A percentile compares a stretch with the other conserved stretches of the same genome.
Conservation (phyloP, 1,140 invertebrate genomes). For the Venustaconcha ellipsiformis region DNA sequence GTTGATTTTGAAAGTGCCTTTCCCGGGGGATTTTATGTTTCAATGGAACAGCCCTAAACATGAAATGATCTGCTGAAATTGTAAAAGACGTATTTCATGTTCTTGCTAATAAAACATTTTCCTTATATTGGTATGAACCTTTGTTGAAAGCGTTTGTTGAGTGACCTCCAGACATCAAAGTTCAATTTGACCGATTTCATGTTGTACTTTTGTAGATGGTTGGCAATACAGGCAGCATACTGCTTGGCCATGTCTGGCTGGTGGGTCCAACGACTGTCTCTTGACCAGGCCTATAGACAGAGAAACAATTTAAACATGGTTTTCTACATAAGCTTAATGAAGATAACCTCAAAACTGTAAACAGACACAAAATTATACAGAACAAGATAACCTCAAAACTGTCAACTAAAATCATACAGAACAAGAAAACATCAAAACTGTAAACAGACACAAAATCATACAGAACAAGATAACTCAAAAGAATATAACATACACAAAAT, state of each 20-base stretch:
- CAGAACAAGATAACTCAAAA: background rate
- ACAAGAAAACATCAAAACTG: background rate
- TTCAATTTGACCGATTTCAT: slow-evolving; percentile 77
- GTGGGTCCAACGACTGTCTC: slow-evolving; percentile 82
- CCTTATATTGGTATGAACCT: slow-evolving; percentile 65
- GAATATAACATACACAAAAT: no score
- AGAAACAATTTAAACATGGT: background rate
- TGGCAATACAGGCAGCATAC: slow-evolving; percentile 84
- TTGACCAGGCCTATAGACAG: slow-evolving; percentile 75
- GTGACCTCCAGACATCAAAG: slow-evolving; percentile 90
- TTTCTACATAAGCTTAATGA: background rate
- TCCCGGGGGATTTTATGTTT: no score
- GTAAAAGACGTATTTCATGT: no score
- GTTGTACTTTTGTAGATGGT: slow-evolving; percentile 72
- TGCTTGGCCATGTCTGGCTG: slow-evolving; percentile 90
- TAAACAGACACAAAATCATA: background rate
- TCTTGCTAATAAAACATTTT: no score
- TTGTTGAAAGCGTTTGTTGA: slow-evolving; percentile 91
- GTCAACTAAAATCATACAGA: background rate
- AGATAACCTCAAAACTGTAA: background rate
- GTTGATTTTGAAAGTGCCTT: no score
- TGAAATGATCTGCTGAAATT: no score
- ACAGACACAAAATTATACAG: background rate
- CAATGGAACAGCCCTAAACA: no score
- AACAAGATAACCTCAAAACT: background rate